phyloP scores from a whole-genome alignment of 2,888 invertebrate species.

The Microctonus hyperodae region DNA sequence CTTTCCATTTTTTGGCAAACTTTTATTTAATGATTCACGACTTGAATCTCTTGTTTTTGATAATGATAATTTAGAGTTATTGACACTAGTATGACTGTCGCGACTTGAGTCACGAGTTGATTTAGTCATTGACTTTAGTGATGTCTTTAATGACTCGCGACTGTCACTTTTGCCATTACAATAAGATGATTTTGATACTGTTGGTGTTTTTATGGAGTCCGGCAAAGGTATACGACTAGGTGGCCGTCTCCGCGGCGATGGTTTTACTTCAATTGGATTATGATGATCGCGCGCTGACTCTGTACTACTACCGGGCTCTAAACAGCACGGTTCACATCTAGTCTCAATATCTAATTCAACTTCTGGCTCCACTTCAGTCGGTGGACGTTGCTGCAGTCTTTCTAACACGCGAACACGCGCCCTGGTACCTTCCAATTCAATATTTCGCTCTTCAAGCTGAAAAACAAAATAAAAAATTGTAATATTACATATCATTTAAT shows the following conservation, averaged over 20 bases:
- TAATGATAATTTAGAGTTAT: constrained; percentile 43
- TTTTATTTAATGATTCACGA: constrained; percentile 57
- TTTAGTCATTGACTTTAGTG: constrained; percentile 55
- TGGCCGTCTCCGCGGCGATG: constrained; percentile 66
- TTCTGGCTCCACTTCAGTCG: constrained; percentile 62
- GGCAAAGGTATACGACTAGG: constrained; percentile 79
- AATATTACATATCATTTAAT: constrained; percentile 4
- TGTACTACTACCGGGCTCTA: constrained; percentile 71
- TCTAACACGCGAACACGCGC: constrained; percentile 80
- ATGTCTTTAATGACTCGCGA: constrained; percentile 49
- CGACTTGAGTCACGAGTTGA: constrained; percentile 57
- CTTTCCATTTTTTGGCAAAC: constrained; percentile 49
- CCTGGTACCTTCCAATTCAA: constrained; percentile 83
- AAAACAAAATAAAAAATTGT: constrained; percentile 39
- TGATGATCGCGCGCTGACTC: constrained; percentile 72
- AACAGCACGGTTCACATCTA: constrained; percentile 59
- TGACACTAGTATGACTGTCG: constrained; percentile 49
- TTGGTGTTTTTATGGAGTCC: constrained; percentile 63
- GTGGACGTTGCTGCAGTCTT: constrained; percentile 64
- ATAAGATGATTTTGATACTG: constrained; percentile 72
- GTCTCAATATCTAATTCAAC: constrained; percentile 58
- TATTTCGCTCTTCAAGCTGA: constrained; percentile 83
- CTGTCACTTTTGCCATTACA: constrained; percentile 56
- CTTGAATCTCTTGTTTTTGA: constrained; percentile 53
- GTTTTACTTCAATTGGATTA: constrained; percentile 54